Evolutionary conservation across 2,797 vertebrate species (phyloP).

Genomic region (Diplodus sargus): DNA sequence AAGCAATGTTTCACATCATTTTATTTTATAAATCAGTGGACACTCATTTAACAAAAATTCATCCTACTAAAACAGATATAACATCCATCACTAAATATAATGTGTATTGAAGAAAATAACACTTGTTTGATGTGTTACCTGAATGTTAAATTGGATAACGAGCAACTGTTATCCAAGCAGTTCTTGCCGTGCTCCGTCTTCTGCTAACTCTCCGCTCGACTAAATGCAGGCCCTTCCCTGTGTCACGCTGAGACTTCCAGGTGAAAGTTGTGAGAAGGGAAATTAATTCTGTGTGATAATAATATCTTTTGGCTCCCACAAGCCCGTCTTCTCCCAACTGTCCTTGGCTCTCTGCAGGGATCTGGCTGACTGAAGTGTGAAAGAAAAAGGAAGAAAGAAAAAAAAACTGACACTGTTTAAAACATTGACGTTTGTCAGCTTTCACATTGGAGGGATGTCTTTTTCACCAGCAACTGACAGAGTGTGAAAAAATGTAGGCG

Average conservation of each 20-base stretch:
- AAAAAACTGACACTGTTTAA: conserved; percentile 42
- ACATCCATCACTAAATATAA: background rate
- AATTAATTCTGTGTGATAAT: conserved; percentile 64
- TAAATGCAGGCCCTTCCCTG: conserved; percentile 56
- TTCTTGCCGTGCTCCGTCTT: conserved; percentile 14
- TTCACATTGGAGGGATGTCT: conserved; percentile 7
- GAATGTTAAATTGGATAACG: conserved; percentile 3
- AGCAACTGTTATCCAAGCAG: conserved; percentile 25
- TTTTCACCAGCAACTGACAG: conserved; percentile 8
- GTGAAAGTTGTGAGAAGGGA: conserved; percentile 55
- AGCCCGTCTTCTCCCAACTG: conserved; percentile 31
- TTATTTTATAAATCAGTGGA: background rate
- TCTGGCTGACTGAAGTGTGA: conserved; percentile 37
- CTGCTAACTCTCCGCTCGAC: conserved; percentile 25
- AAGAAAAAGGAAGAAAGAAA: conserved; percentile 9
- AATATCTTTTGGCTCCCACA: conserved; percentile 56
- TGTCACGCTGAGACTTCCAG: conserved; percentile 60
- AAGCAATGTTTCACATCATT: background rate
- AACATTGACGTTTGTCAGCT: conserved; percentile 40
- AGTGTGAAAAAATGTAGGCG: conserved; percentile 13
- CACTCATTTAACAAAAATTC: background rate
- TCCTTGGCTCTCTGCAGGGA: conserved; percentile 45
- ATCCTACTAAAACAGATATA: background rate
- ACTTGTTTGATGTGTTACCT: background rate
- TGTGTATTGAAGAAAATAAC: conserved; percentile 5